These are phyloP conservation scores for Heterochromis multidens DNA, from an alignment of 2,113 vertebrate species.

Conservation along the genomic window DNA sequence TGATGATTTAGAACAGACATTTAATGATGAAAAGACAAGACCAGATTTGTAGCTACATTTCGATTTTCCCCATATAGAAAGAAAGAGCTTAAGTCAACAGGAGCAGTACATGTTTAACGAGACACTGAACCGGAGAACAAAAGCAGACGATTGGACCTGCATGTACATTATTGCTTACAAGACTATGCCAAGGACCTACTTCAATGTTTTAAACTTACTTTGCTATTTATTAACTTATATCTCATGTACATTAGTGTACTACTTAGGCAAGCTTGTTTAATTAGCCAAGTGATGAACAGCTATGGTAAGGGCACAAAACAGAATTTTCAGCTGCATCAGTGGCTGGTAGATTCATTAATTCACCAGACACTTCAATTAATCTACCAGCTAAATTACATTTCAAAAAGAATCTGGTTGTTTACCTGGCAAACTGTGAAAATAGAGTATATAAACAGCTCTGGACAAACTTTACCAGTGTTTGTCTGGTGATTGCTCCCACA, in stretches of 20 bases:
- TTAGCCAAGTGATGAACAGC: neutral
- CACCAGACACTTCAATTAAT: neutral
- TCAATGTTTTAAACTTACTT: neutral
- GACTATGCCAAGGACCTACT: neutral
- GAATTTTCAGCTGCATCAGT: neutral
- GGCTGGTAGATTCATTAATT: neutral
- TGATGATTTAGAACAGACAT: no score
- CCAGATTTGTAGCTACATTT: neutral
- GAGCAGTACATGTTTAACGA: neutral
- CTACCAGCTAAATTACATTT: neutral
- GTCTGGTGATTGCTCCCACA: neutral
- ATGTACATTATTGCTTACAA: neutral
- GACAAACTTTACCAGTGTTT: neutral
- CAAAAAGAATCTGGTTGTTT: neutral
- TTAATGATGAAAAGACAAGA: neutral
- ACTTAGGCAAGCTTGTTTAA: neutral
- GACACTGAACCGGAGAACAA: neutral
- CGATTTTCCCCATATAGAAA: neutral
- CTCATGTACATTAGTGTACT: neutral
- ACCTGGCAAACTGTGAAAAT: neutral
- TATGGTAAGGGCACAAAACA: neutral
- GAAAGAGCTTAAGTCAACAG: neutral
- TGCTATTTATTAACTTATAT: neutral
- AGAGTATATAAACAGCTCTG: neutral
- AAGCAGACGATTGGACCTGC: neutral